Conservation (phyloP, 2,113 vertebrate species). For the Capricornis sumatraensis region DNA sequence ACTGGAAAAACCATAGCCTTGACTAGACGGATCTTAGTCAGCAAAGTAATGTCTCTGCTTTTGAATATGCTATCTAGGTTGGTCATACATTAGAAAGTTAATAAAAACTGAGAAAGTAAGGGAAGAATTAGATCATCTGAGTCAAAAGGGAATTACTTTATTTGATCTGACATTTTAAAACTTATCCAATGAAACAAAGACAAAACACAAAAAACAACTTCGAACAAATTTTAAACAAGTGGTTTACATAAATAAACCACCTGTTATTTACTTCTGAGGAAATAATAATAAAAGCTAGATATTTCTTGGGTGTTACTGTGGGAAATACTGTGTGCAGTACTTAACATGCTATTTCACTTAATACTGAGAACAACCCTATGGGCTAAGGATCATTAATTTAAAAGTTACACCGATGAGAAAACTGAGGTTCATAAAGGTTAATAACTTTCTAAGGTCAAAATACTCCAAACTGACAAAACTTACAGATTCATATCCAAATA, state of each 20-base stretch:
- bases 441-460: conserved; percentile 23
- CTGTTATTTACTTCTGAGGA: not conserved
- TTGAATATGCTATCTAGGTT: too few species aligned
- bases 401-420: not conserved
- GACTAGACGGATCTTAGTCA: too few species aligned
- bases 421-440: not conserved
- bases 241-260: conserved; percentile 32
- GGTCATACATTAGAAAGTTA: not conserved
- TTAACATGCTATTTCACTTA: not conserved
- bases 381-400: not conserved
- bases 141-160: not conserved
- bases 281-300: not conserved
- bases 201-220: conserved; percentile 24
- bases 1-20: too few species aligned
- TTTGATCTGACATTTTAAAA: conserved; percentile 27
- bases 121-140: not conserved
- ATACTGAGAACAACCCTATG: not conserved
- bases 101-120: conserved; percentile 3
- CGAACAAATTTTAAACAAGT: conserved; percentile 2
- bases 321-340: not conserved
- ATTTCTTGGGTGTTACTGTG: not conserved
- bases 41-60: too few species aligned
- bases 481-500: conserved; percentile 8
- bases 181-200: conserved; percentile 34
- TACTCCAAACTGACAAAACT: conserved; percentile 13